Conservation (phyloP, 2,888 invertebrate species). For the Ochropleura plecta region DNA sequence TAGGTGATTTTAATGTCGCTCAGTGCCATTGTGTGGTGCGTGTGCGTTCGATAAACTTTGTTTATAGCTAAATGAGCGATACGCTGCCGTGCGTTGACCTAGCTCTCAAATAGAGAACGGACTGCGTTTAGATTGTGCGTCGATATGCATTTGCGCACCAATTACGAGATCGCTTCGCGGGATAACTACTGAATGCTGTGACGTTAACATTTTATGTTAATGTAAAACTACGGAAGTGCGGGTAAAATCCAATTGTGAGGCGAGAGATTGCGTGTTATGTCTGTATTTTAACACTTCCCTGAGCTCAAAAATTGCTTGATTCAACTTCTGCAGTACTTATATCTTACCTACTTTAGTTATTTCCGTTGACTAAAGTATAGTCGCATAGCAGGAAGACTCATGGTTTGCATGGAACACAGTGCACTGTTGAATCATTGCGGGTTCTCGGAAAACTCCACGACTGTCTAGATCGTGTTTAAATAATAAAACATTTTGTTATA, state of each 20-base stretch:
- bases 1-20: constrained; percentile 82
- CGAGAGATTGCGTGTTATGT: background rate
- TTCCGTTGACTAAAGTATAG: constrained; percentile 16
- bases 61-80: constrained; percentile 89
- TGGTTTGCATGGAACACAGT: constrained; percentile 29
- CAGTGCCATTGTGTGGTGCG: constrained; percentile 82
- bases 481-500: constrained; percentile 28
- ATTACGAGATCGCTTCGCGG: constrained; percentile 75
- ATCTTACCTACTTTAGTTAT: constrained; percentile 5
- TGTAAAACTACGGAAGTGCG: constrained; percentile 34
- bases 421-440: constrained; percentile 39
- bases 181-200: constrained; percentile 65
- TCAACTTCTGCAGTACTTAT: background rate
- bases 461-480: constrained; percentile 38
- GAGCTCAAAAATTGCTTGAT: background rate
- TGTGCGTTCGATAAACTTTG: constrained; percentile 88
- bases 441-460: constrained; percentile 45
- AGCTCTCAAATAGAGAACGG: constrained; percentile 81
- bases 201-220: constrained; percentile 43
- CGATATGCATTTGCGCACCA: constrained; percentile 76
- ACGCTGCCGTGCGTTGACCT: constrained; percentile 81
- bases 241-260: constrained; percentile 11
- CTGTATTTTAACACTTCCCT: constrained; percentile 8
- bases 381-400: constrained; percentile 18
- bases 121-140: constrained; percentile 77